A percentile compares a stretch with the other conserved stretches of the same genome.
phyloP scores from a whole-genome alignment of 2,797 vertebrate species.

The Saxicola maurus region DNA sequence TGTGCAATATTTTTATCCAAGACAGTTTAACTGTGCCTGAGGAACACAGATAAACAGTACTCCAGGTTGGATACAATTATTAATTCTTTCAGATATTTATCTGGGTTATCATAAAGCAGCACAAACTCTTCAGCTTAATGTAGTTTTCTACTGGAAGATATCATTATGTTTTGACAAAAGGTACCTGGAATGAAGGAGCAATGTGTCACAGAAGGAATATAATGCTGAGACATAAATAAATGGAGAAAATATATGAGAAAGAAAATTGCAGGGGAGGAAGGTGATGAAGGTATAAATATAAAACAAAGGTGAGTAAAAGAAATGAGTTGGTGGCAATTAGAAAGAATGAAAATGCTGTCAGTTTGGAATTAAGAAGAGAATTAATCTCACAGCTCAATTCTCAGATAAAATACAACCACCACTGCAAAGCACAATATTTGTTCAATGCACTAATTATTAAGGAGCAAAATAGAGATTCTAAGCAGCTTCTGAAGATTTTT shows the following conservation, averaged over 20 bases:
- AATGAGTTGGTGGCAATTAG: background rate
- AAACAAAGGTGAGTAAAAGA: background rate
- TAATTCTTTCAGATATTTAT: constrained; percentile 1
- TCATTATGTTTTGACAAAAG: background rate
- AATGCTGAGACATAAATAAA: background rate
- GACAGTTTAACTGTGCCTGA: background rate
- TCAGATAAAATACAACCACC: background rate
- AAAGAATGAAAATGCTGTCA: background rate
- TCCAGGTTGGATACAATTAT: background rate
- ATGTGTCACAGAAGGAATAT: background rate
- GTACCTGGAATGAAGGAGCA: background rate
- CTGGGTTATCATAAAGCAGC: background rate
- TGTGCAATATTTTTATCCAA: background rate
- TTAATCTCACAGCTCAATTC: background rate
- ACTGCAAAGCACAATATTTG: background rate
- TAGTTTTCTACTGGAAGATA: background rate
- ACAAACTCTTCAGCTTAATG: background rate
- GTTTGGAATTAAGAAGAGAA: background rate
- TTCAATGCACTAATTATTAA: background rate
- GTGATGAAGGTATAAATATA: background rate
- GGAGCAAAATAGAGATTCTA: background rate
- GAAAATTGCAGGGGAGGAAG: background rate
- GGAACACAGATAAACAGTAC: background rate
- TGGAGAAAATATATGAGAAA: background rate
- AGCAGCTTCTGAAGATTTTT: background rate